Evolutionary conservation across 2,113 vertebrate genomes (phyloP), one percentile per base, ranked within the genome.

Genomic region (Periophthalmodon schlosseri): DNA sequence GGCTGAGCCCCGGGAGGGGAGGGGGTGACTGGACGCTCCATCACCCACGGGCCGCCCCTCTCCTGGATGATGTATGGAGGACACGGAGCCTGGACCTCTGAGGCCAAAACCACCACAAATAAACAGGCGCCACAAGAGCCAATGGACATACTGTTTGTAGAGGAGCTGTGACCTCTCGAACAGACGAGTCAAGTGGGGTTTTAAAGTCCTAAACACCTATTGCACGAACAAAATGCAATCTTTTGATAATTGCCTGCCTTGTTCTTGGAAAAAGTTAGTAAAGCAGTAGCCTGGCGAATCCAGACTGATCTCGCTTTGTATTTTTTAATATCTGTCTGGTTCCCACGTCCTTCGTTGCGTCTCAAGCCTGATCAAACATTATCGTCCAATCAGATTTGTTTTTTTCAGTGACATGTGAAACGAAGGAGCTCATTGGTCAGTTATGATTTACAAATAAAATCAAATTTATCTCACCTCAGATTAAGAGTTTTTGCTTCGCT

Each of bases 31-130:
- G 87, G 86, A 85, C 71, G 68, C 85, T 94, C 81, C 87, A 94
- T 94, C 93, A 94, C 82, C 77, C 70, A 52, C 85, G 54, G 77
- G 79, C 88, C 79, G 80, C 68, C 12, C 79, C 80, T 84, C 82
- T 91, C 90, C 39, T 11, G 74, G 73, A 81, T 94, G 92, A 94
- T 92, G 77, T 85, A 94, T 93, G 84, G 75, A 88, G 82, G 83
- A 85, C 33, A 64, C 28, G 7, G 79, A 23, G 71, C 71, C 69
- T 47, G 75, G 85, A 84, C 86, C 78, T 91, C 71, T 84, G 75
- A 83, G 79, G 85, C 76, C 86, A 74, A 64, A 74, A 60, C 68
- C 36, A 20, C 15, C 44, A 77, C 21, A 61, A 44, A 75, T 54
- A 50, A 54, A 67, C 61, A 67, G 11, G 68, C 67, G 66, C 15